Percentiles rank a stretch among this genome's conserved stretches.
phyloP scores from a whole-genome alignment of 2,888 invertebrate species.

The Minunthozetes semirufus region DNA sequence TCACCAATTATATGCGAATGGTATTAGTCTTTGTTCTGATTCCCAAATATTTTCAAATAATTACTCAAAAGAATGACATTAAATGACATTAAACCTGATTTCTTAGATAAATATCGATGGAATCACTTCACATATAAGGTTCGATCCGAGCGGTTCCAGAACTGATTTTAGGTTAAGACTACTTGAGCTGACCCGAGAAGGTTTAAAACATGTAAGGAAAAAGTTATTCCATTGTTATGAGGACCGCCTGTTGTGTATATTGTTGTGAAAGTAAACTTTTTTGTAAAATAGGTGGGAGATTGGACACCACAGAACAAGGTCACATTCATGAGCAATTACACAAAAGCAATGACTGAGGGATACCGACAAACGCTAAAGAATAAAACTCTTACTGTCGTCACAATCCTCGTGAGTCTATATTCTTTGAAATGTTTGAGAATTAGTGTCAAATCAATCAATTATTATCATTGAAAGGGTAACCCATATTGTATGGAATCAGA shows the following conservation, averaged over 20 bases:
- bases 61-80: neutral
- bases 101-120: conserved; percentile 83
- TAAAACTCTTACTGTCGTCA: conserved; percentile 75
- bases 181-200: conserved; percentile 59
- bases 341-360: conserved; percentile 54
- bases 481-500: conserved; percentile 75
- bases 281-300: conserved; percentile 62
- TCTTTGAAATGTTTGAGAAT: neutral
- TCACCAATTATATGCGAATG: conserved; percentile 42
- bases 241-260: neutral
- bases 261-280: neutral
- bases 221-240: neutral
- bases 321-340: conserved; percentile 66
- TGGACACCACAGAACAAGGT: conserved; percentile 74
- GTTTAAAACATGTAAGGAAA: conserved; percentile 59
- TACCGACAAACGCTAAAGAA: conserved; percentile 54
- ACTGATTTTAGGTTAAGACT: conserved; percentile 42
- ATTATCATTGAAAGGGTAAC: conserved; percentile 58
- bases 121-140: conserved; percentile 82
- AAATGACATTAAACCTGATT: neutral
- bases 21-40: conserved; percentile 27
- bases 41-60: neutral
- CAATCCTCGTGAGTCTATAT: conserved; percentile 59
- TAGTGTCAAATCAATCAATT: neutral
- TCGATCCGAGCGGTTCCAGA: conserved; percentile 79